phyloP scores from a whole-genome alignment of 2,888 invertebrate species.

The Iselma pallidipennis region DNA sequence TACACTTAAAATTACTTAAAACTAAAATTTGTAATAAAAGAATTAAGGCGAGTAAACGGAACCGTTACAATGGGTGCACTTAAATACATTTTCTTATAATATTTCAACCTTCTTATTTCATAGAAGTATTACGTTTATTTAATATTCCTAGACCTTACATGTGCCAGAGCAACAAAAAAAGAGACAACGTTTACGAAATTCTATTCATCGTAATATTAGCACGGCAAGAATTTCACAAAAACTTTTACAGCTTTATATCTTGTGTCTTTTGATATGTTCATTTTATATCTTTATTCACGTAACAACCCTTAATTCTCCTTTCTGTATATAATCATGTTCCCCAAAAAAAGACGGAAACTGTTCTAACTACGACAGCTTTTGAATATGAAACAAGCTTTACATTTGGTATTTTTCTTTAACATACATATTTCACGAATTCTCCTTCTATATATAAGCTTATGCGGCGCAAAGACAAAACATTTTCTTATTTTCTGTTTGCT shows the following conservation, averaged over 20 bases:
- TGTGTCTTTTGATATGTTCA: slow-evolving; percentile 8
- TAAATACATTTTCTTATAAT: too few relatives aligned
- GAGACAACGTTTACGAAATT: too few relatives aligned
- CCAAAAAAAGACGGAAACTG: slow-evolving; percentile 18
- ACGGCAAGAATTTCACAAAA: slow-evolving; percentile 8
- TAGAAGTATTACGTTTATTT: too few relatives aligned
- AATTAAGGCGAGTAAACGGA: too few relatives aligned
- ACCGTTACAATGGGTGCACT: too few relatives aligned
- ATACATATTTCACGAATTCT: slow-evolving; percentile 30
- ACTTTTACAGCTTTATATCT: slow-evolving; percentile 18
- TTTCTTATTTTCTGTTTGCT: slow-evolving; percentile 30
- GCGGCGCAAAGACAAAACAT: slow-evolving; percentile 29
- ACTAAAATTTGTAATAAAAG: too few relatives aligned
- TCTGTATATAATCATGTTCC: slow-evolving; percentile 5
- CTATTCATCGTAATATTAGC: neutral
- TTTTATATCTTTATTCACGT: slow-evolving; percentile 5
- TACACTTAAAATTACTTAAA: too few relatives aligned
- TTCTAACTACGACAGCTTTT: slow-evolving; percentile 27
- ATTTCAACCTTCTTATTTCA: too few relatives aligned
- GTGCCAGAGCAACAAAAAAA: too few relatives aligned
- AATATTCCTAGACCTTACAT: too few relatives aligned
- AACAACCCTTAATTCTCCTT: slow-evolving; percentile 4
- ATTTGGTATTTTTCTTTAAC: slow-evolving; percentile 31
- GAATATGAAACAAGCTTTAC: slow-evolving; percentile 33
- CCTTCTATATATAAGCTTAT: slow-evolving; percentile 26